Evolutionary conservation across 2,113 vertebrate species (phyloP).

Genomic region (Thomomys bottae): DNA sequence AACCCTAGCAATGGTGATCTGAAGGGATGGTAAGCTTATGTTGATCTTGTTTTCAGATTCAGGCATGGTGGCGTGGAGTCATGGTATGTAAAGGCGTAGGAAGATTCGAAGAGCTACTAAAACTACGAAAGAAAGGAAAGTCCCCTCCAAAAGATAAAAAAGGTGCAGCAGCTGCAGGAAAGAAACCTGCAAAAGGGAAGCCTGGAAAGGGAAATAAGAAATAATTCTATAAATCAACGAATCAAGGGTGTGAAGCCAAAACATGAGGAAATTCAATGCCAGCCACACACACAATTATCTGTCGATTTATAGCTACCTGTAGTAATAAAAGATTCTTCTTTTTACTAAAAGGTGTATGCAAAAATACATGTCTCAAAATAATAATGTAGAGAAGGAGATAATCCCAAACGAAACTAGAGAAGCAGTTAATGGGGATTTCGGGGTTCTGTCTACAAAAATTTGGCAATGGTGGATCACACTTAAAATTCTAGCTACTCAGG

Average conservation of each 20-base stretch:
- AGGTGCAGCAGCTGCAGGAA: constrained; percentile 62
- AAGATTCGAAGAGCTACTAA: constrained; percentile 60
- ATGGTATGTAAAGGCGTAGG: constrained; percentile 78
- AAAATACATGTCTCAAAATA: constrained; percentile 18
- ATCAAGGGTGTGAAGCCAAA: not conserved
- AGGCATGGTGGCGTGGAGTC: constrained; percentile 73
- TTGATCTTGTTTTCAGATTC: constrained; percentile 78
- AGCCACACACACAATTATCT: not conserved
- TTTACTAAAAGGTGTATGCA: constrained; percentile 26
- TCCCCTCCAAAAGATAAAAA: constrained; percentile 77
- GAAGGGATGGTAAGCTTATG: not conserved
- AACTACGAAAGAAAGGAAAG: constrained; percentile 59
- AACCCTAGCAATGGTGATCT: not conserved
- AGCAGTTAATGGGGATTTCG: too few relatives aligned
- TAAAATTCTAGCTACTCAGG: too few relatives aligned
- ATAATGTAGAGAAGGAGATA: not conserved
- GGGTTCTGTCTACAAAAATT: not conserved
- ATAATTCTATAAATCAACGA: not conserved
- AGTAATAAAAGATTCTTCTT: not conserved
- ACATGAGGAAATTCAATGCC: not conserved
- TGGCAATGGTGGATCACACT: too few relatives aligned
- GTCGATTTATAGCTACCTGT: not conserved
- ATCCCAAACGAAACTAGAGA: not conserved
- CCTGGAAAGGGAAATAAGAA: constrained; percentile 80
- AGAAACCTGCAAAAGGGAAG: constrained; percentile 68